phyloP scores from a whole-genome alignment of 2,113 vertebrate genomes.

The Paracanthobrama guichenoti region DNA sequence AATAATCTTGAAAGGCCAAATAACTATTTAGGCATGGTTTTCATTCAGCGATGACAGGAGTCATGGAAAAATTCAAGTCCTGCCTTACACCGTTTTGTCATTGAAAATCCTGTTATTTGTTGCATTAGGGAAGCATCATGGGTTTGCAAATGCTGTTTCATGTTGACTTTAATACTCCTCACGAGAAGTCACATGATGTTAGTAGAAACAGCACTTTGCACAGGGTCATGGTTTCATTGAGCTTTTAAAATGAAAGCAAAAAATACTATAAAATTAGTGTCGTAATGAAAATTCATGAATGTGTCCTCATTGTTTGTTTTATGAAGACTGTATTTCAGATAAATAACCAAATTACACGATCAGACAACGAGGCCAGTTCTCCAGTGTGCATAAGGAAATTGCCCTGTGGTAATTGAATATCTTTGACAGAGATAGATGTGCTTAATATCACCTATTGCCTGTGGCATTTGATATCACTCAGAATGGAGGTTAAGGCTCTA shows the following conservation, averaged over 20 bases:
- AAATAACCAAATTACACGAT: slow-evolving; percentile 21
- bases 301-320: slow-evolving; percentile 12
- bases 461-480: slow-evolving; percentile 30
- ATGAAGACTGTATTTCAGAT: slow-evolving; percentile 44
- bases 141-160: not conserved
- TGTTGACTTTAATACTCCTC: not conserved
- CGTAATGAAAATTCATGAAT: slow-evolving; percentile 1
- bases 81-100: not conserved
- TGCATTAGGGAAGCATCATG: not conserved
- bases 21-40: not conserved
- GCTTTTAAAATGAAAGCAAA: not conserved
- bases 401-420: slow-evolving; percentile 51
- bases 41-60: not conserved
- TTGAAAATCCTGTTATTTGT: not conserved
- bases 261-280: not conserved
- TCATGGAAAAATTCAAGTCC: not conserved
- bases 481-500: slow-evolving; percentile 5
- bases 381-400: slow-evolving; percentile 34
- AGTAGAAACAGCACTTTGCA: not conserved
- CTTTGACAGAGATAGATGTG: slow-evolving; percentile 46
- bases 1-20: not conserved
- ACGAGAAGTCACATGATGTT: not conserved
- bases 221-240: not conserved
- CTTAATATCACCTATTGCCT: slow-evolving; percentile 45
- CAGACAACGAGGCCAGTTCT: slow-evolving; percentile 15